Evolutionary conservation across 2,888 invertebrate genomes (phyloP).

Genomic region (Stegophylla sp.): DNA sequence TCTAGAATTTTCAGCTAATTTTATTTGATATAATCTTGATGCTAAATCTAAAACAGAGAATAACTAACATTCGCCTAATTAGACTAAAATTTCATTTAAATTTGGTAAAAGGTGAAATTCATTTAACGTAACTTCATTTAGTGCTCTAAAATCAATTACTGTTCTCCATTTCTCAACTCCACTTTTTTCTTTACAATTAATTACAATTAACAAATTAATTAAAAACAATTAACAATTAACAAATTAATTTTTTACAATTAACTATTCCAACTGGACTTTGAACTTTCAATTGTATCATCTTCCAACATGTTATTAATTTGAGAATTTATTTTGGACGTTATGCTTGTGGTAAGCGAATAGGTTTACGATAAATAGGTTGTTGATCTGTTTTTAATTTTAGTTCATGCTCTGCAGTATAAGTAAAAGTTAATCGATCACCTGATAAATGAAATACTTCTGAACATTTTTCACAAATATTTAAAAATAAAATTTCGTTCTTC

Average conservation of each 20-base stretch:
- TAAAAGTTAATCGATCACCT: neutral
- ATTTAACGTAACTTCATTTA: slow-evolving; percentile 36
- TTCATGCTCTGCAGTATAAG: neutral
- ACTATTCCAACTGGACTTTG: slow-evolving; percentile 16
- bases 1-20: neutral
- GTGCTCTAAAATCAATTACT: slow-evolving; percentile 19
- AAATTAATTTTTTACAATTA: too few species aligned
- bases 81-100: neutral
- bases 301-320: neutral
- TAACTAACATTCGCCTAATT: neutral
- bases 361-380: neutral
- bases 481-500: too few species aligned
- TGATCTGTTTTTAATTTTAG: slow-evolving; percentile 2
- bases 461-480: too few species aligned
- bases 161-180: slow-evolving; percentile 25
- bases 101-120: slow-evolving; percentile 37
- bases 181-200: slow-evolving; percentile 52
- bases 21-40: neutral
- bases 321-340: neutral
- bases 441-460: too few species aligned
- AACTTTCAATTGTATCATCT: neutral
- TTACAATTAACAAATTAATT: too few species aligned
- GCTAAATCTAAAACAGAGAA: neutral
- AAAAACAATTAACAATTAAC: too few species aligned
- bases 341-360: neutral